A percentile compares a stretch with the other conserved stretches of the same genome.
Evolutionary conservation across 2,888 invertebrate species (phyloP).

Genomic region (Heliconius hortense): DNA sequence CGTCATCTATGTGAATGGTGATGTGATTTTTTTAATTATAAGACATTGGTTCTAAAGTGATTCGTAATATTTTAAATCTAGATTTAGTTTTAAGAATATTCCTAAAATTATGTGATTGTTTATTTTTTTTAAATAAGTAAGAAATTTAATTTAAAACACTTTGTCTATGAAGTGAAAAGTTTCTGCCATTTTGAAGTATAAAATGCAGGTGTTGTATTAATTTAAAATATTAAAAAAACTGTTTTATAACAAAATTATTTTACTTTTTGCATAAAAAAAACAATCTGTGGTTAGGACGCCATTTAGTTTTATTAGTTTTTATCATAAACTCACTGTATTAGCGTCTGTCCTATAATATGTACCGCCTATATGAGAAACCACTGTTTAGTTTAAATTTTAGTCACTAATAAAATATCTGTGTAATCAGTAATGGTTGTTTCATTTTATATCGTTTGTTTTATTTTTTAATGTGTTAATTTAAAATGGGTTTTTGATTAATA

Average conservation of each 20-base stretch:
- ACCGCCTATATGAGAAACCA: slow-evolving; percentile 26
- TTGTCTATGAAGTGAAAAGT: neutral
- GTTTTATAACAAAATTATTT: neutral
- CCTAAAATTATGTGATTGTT: slow-evolving; percentile 4
- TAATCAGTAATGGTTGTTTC: slow-evolving; percentile 33
- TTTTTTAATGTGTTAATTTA: neutral
- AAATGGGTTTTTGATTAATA: neutral
- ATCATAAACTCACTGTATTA: slow-evolving; percentile 9
- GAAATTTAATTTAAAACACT: neutral
- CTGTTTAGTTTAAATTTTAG: slow-evolving; percentile 32
- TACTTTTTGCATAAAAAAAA: neutral
- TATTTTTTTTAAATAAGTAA: neutral
- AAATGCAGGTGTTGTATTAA: neutral
- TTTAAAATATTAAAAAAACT: neutral
- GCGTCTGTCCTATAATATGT: slow-evolving; percentile 14
- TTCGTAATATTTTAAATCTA: neutral
- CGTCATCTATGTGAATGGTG: neutral
- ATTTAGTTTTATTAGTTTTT: slow-evolving; percentile 5
- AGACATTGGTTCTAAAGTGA: neutral
- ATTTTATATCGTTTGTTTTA: slow-evolving; percentile 20
- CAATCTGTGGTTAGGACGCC: neutral
- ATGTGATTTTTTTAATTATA: neutral
- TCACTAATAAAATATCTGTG: slow-evolving; percentile 34
- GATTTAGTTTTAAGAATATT: slow-evolving; percentile 13
- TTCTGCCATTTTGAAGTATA: neutral